Conservation (phyloP, 2,888 invertebrate species). For the Leptinotarsa haldemani region DNA sequence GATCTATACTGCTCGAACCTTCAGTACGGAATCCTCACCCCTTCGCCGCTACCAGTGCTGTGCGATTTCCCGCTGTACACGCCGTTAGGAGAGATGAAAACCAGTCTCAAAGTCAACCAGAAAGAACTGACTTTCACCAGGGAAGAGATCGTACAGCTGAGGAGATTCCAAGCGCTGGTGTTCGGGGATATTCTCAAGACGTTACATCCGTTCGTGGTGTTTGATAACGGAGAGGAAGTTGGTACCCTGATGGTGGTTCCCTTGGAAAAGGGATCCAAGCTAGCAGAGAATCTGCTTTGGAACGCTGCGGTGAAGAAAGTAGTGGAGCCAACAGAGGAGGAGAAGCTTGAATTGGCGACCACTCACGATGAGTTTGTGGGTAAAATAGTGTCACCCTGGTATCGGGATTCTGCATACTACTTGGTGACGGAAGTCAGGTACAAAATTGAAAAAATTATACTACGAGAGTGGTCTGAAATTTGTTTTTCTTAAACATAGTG, state of each 20-base stretch:
- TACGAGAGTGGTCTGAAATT: too few relatives aligned
- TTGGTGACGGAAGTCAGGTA: conserved; percentile 74
- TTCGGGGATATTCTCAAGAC: conserved; percentile 78
- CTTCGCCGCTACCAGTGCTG: conserved; percentile 71
- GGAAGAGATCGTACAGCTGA: conserved; percentile 68
- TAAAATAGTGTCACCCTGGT: conserved; percentile 89
- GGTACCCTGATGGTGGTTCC: conserved; percentile 67
- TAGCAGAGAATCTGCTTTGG: too few relatives aligned
- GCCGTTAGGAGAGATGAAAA: conserved; percentile 71
- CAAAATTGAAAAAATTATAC: too few relatives aligned
- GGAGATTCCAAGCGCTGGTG: conserved; percentile 79
- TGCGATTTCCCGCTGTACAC: conserved; percentile 82
- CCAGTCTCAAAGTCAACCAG: conserved; percentile 69
- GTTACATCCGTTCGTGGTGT: conserved; percentile 71
- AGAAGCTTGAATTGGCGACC: conserved; percentile 69
- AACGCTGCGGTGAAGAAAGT: conserved; percentile 66
- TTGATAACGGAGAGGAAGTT: conserved; percentile 69
- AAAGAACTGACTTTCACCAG: conserved; percentile 64
- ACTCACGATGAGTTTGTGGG: conserved; percentile 74
- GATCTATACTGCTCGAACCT: conserved; percentile 67
- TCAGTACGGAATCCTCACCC: conserved; percentile 75
- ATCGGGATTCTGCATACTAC: conserved; percentile 67
- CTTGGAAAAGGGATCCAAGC: conserved; percentile 42
- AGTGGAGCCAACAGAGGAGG: conserved; percentile 65
- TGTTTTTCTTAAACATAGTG: too few relatives aligned